Evolutionary conservation across 2,113 vertebrate species (phyloP).

Genomic region (Xenopus tropicalis): UCB_Xtro_10.0 CM004449.2:105699001-105699500

Average conservation of each 20-base stretch:
- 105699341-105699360: conserved; percentile 78
- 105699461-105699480: conserved; percentile 85
- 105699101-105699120: conserved; percentile 81
- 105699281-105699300: conserved; percentile 89
- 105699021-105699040: conserved; percentile 81
- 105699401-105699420: conserved; percentile 46
- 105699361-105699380: conserved; percentile 82
- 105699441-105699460: conserved; percentile 80
- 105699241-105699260: conserved; percentile 58
- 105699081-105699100: conserved; percentile 78
- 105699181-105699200: conserved; percentile 60
- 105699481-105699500: conserved; percentile 72
- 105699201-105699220: conserved; percentile 56
- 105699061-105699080: conserved; percentile 70
- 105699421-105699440: conserved; percentile 58
- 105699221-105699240: conserved; percentile 49
- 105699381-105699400: conserved; percentile 75
- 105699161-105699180: conserved; percentile 80
- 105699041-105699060: conserved; percentile 70
- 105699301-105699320: conserved; percentile 81
- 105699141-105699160: conserved; percentile 76
- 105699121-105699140: conserved; percentile 72
- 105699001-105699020: conserved; percentile 84
- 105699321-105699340: conserved; percentile 76
- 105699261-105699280: conserved; percentile 71